Percentiles rank a stretch among this genome's conserved stretches.
These are phyloP conservation scores for Heteronetta atricapilla DNA, from an alignment of 2,113 vertebrate species.

Conservation along the genomic window DNA sequence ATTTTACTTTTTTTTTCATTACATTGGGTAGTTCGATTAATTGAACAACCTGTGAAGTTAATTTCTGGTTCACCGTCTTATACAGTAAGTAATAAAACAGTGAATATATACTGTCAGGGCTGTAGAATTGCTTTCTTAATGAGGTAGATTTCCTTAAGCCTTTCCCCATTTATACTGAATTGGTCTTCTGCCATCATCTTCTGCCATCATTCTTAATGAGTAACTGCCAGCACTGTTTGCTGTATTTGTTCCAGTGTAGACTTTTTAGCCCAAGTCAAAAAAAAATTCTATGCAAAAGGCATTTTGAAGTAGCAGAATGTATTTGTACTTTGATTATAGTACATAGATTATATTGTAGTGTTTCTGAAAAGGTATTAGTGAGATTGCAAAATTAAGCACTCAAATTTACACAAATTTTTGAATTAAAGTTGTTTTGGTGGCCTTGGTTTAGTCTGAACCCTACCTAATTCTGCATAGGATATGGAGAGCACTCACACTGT, in stretches of 20 bases:
- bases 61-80: constrained; percentile 1
- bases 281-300: neutral
- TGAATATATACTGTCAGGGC: neutral
- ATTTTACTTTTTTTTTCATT: constrained; percentile 2
- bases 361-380: neutral
- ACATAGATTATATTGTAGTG: no score
- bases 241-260: neutral
- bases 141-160: neutral
- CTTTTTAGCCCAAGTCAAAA: neutral
- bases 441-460: neutral
- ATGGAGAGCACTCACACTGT: neutral
- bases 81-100: neutral
- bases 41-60: neutral
- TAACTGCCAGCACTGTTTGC: neutral
- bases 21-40: neutral
- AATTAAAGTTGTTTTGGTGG: neutral
- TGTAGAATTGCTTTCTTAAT: neutral
- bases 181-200: neutral
- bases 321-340: neutral
- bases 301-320: neutral
- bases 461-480: neutral
- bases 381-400: neutral
- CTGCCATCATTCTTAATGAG: neutral
- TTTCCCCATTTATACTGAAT: neutral
- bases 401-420: neutral